phyloP scores from a whole-genome alignment of 2,888 invertebrate species.

The Didymodactylos carnosus region DNA sequence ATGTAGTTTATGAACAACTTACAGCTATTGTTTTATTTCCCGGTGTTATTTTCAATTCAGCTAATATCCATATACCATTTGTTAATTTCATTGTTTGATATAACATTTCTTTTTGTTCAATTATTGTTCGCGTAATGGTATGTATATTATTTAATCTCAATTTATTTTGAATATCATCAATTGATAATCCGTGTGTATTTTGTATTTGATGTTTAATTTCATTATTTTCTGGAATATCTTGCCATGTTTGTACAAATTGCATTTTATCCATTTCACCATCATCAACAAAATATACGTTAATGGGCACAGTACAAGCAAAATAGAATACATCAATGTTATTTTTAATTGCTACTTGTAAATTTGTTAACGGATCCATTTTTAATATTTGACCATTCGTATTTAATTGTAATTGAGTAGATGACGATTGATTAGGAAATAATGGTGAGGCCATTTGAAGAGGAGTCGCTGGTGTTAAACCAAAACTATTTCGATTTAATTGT shows the following conservation, averaged over 20 bases:
- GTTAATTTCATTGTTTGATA: slow-evolving; percentile 88
- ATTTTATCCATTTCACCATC: slow-evolving; percentile 93
- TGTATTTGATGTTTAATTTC: slow-evolving; percentile 57
- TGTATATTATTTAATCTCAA: slow-evolving; percentile 89
- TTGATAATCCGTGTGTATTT: background rate
- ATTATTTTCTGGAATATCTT: slow-evolving; percentile 92
- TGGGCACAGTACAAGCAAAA: slow-evolving; percentile 76
- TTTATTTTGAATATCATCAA: slow-evolving; percentile 10
- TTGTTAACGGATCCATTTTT: slow-evolving; percentile 88
- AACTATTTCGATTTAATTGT: slow-evolving; percentile 95
- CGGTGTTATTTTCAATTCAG: slow-evolving; percentile 84
- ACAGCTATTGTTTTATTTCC: slow-evolving; percentile 75
- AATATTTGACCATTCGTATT: slow-evolving; percentile 73
- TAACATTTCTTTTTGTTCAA: slow-evolving; percentile 95
- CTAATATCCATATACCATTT: slow-evolving; percentile 86
- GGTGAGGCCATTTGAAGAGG: slow-evolving; percentile 59
- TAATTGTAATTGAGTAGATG: slow-evolving; percentile 56
- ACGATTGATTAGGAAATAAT: slow-evolving; percentile 55
- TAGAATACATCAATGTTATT: slow-evolving; percentile 97
- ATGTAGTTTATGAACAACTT: slow-evolving; percentile 31
- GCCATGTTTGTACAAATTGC: slow-evolving; percentile 91
- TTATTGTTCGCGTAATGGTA: slow-evolving; percentile 90
- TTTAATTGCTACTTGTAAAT: slow-evolving; percentile 73
- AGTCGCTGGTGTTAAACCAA: slow-evolving; percentile 68
- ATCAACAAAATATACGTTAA: slow-evolving; percentile 74